A percentile compares a stretch with the other conserved stretches of the same genome.
Conservation (phyloP, 2,113 vertebrate genomes). For the Anhinga rufa region DNA sequence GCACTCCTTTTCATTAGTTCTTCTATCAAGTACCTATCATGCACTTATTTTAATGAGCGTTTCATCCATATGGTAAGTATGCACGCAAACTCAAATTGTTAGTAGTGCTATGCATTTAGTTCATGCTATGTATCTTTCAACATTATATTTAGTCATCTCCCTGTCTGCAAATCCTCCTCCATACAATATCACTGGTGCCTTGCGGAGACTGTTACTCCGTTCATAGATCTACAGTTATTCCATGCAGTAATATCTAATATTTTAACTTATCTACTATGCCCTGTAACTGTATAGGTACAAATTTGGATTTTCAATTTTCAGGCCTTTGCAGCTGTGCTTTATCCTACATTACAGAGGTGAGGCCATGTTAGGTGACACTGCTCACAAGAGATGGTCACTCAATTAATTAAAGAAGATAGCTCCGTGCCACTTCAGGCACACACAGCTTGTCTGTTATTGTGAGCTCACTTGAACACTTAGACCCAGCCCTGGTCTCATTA, state of each 20-base stretch:
- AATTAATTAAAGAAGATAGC: neutral
- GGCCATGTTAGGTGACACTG: neutral
- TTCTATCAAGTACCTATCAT: neutral
- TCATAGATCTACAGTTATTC: neutral
- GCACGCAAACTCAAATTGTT: neutral
- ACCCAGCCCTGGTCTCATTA: neutral
- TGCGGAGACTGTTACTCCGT: neutral
- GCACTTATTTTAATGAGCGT: neutral
- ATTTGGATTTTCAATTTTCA: neutral
- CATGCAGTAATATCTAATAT: neutral
- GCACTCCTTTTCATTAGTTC: neutral
- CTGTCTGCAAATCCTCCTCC: neutral
- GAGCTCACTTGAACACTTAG: neutral
- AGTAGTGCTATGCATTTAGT: neutral
- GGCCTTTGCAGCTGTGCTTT: neutral
- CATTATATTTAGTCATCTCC: neutral
- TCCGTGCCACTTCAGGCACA: neutral
- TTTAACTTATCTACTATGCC: neutral
- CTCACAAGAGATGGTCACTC: neutral
- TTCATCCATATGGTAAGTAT: neutral
- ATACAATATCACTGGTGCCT: neutral
- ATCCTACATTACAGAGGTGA: neutral
- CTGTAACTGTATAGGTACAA: neutral
- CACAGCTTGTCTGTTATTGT: neutral
- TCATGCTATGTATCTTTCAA: neutral